A percentile compares a stretch with the other conserved stretches of the same genome.
Conservation (phyloP, 2,113 vertebrate species). For the Proteles cristata region DNA sequence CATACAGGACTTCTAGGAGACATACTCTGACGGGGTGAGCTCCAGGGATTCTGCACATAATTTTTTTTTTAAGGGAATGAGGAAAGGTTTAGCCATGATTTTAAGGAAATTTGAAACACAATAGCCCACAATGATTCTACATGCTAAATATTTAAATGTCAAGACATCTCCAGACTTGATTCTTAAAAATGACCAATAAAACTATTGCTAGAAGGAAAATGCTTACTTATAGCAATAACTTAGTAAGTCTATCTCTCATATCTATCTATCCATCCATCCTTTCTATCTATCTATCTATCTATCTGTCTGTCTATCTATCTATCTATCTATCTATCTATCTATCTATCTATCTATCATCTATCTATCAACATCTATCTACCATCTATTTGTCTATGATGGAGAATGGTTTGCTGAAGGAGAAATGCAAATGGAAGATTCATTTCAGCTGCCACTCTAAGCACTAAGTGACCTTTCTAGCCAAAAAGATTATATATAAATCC, state of each 20-base stretch:
- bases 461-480: not conserved
- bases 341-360: not conserved
- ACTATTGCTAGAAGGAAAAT: not conserved
- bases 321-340: not conserved
- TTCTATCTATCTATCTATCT: not conserved
- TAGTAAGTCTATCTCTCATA: not conserved
- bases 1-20: not conserved
- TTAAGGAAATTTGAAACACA: conserved; percentile 46
- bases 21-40: not conserved
- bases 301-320: not conserved
- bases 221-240: not conserved
- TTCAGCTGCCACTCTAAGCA: conserved; percentile 29
- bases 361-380: not conserved
- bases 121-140: not conserved
- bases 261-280: not conserved
- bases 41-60: conserved; percentile 25
- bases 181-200: conserved; percentile 2
- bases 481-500: conserved; percentile 13
- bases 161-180: not conserved
- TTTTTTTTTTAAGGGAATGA: not conserved
- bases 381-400: not conserved
- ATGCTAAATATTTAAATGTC: conserved; percentile 7
- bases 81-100: not conserved
- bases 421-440: not conserved
- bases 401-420: not conserved